phyloP scores from a whole-genome alignment of 2,888 invertebrate species.

The Palloptera scutellata region DNA sequence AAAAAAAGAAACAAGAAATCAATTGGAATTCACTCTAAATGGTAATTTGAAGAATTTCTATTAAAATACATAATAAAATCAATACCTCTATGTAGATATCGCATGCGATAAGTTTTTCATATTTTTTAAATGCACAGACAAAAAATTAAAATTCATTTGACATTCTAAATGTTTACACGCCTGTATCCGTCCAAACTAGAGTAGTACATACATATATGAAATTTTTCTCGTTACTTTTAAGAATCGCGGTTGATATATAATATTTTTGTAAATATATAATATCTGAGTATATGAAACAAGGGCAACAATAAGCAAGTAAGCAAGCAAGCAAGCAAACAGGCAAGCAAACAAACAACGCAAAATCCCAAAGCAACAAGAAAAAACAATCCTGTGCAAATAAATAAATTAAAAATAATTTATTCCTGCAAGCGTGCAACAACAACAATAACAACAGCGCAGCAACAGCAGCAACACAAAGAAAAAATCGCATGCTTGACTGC shows the following conservation, averaged over 20 bases:
- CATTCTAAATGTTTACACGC: slow-evolving; percentile 18
- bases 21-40: too few species aligned
- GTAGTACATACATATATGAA: too few species aligned
- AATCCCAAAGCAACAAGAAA: slow-evolving; percentile 8
- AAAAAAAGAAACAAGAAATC: too few species aligned
- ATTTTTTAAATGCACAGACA: slow-evolving; percentile 35
- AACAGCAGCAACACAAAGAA: slow-evolving; percentile 14
- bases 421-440: slow-evolving; percentile 24
- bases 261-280: not conserved
- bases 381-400: slow-evolving; percentile 32
- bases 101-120: too few species aligned
- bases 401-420: slow-evolving; percentile 38
- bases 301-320: not conserved
- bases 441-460: slow-evolving; percentile 15
- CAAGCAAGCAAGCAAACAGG: not conserved
- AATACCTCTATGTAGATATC: too few species aligned
- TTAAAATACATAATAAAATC: too few species aligned
- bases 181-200: not conserved
- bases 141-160: slow-evolving; percentile 12
- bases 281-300: not conserved
- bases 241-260: too few species aligned
- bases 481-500: slow-evolving; percentile 12
- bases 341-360: not conserved
- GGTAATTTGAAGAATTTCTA: too few species aligned
- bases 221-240: too few species aligned